A percentile compares a stretch with the other conserved stretches of the same genome.
These are phyloP conservation scores for Operophtera brumata DNA, from an alignment of 2,888 invertebrate species.

Conservation along the genomic window DNA sequence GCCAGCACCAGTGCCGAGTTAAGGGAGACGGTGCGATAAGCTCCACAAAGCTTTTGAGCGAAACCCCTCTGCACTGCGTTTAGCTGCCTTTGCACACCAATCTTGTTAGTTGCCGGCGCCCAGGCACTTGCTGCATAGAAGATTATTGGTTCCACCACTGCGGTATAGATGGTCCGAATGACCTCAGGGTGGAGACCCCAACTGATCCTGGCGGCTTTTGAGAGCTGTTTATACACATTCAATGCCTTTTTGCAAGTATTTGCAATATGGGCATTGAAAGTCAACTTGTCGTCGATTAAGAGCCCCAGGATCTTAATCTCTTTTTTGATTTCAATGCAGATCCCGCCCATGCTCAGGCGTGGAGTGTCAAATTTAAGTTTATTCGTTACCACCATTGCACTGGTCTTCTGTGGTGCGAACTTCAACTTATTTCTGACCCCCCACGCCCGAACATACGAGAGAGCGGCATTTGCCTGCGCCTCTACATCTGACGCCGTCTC, in stretches of 20 bases:
- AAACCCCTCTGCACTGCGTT: no score
- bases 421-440: constrained; percentile 5
- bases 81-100: no score
- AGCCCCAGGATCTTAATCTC: constrained; percentile 8
- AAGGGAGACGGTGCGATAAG: no score
- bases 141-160: no score
- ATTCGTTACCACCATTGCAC: background rate
- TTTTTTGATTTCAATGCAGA: constrained; percentile 1
- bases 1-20: no score
- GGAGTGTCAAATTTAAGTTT: background rate
- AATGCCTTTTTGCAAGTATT: background rate
- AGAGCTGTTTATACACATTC: background rate
- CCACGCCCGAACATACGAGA: constrained; percentile 1
- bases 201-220: background rate
- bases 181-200: constrained; percentile 22
- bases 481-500: background rate
- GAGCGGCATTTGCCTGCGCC: background rate
- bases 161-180: no score
- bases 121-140: no score
- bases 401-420: constrained; percentile 1
- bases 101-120: no score
- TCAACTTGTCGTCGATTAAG: constrained; percentile 8
- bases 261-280: background rate
- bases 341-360: background rate
- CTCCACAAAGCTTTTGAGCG: no score